phyloP scores from a whole-genome alignment of 64 coral and sea anemone species.

The Stichodactyla helianthus region DNA sequence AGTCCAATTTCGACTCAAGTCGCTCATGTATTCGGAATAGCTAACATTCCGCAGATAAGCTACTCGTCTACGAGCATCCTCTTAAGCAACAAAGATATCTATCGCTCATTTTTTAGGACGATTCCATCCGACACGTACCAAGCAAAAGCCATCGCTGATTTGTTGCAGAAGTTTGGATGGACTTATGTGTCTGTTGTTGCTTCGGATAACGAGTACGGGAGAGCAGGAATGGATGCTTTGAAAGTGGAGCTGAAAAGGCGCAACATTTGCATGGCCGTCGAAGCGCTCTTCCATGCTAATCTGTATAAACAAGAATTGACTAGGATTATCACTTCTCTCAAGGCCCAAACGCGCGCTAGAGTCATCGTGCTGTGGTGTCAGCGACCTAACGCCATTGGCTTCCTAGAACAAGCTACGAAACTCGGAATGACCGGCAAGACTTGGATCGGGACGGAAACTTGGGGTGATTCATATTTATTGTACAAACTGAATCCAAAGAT shows the following conservation, averaged over 20 bases:
- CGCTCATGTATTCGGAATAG: conserved; percentile 50
- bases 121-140: conserved; percentile 87
- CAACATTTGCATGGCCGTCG: conserved; percentile 59
- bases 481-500: conserved; percentile 40
- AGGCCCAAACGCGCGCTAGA: conserved; percentile 44
- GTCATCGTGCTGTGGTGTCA: conserved; percentile 75
- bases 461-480: conserved; percentile 79
- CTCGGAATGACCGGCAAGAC: conserved; percentile 51
- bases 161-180: conserved; percentile 65
- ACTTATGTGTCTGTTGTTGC: conserved; percentile 82
- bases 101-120: conserved; percentile 77
- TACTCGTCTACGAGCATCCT: conserved; percentile 81
- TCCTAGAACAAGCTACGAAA: conserved; percentile 68
- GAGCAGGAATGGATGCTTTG: conserved; percentile 67
- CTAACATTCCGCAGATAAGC: conserved; percentile 76
- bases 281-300: conserved; percentile 57
- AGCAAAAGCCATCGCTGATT: conserved; percentile 74
- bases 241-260: conserved; percentile 63
- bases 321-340: conserved; percentile 50
- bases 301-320: conserved; percentile 44
- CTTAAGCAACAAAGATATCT: conserved; percentile 60
- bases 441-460: conserved; percentile 91
- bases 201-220: conserved; percentile 74
- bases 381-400: conserved; percentile 73
- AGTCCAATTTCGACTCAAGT: conserved; percentile 69